Evolutionary conservation across 2,888 invertebrate genomes (phyloP), one percentile per base, ranked within the genome.

Genomic region (Athrips mouffetella): DNA sequence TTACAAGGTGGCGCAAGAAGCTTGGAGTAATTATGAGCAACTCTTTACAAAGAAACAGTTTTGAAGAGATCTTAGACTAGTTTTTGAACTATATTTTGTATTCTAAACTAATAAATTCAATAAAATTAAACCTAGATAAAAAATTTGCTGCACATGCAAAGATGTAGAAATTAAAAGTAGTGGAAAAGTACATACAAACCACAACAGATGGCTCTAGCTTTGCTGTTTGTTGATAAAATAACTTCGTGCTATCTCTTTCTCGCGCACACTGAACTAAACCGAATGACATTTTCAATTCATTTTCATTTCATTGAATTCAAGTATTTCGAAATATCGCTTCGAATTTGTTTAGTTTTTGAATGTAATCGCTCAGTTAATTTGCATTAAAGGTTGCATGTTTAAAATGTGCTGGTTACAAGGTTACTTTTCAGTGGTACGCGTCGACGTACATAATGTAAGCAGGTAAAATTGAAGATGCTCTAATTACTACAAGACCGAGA

Each of bases 391-490:
- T 35, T 45, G 45, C 45, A 35, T 45, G 45, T 25, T 35, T 10
- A 44, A 29, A 23, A 31, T 44, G 31, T 44, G 44, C 31, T 30
- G 30, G 35, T 45, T 21, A 29, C 21, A 45, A 45, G 57, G 62
- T 63, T 66, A 58, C 53, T 56, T 65, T 58, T 66, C 59, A 70
- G 65, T 71, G 66, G 65, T 63, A 35, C 29, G 30, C n/a, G 30
- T 49, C 18, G n/a, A 20, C 20, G 15, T 16, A 35, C 35, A 37
- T 37, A 27, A 29, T 40, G 54, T 58, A 63, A 62, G 53, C 53
- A 86, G 86, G 84, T 82, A 85, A 80, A 63, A 56, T 69, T 67
- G 70, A 76, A 73, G 76, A 79, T 78, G 71, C 71, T 78, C 70
- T 70, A 56, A 62, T 65, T 67, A 45, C 35, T 8, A 35, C 23